Conservation (phyloP, 2,797 vertebrate genomes). For the Anas bernieri region DNA sequence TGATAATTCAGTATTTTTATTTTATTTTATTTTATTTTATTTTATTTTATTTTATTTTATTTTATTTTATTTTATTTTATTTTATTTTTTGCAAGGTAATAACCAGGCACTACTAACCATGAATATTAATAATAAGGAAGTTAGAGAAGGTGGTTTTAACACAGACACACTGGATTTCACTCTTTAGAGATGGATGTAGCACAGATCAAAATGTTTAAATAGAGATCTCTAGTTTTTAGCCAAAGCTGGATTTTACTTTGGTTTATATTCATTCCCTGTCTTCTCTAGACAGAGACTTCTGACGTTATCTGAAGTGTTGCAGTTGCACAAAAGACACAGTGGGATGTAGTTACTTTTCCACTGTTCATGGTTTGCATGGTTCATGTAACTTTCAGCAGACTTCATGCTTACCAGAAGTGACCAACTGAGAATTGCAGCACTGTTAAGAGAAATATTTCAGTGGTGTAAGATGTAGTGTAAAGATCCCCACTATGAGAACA, state of each 20-base stretch:
- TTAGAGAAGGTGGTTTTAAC: not conserved
- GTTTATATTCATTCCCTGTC: not conserved
- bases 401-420: not conserved
- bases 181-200: not conserved
- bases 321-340: not conserved
- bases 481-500: not conserved
- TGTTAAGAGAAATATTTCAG: not conserved
- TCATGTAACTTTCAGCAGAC: not conserved
- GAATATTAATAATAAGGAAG: conserved; percentile 11
- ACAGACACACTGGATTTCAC: not conserved
- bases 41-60: not conserved
- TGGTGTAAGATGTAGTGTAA: not conserved
- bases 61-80: not conserved
- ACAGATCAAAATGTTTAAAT: not conserved
- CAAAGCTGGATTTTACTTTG: not conserved
- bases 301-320: not conserved
- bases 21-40: not conserved
- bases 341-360: not conserved
- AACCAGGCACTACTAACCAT: not conserved
- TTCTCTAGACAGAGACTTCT: not conserved
- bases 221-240: not conserved
- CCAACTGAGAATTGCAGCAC: not conserved
- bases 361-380: not conserved
- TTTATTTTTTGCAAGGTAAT: not conserved
- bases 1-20: conserved; percentile 46